Conservation (phyloP, 1,140 invertebrate species). For the Heliothis subflexa region DNA sequence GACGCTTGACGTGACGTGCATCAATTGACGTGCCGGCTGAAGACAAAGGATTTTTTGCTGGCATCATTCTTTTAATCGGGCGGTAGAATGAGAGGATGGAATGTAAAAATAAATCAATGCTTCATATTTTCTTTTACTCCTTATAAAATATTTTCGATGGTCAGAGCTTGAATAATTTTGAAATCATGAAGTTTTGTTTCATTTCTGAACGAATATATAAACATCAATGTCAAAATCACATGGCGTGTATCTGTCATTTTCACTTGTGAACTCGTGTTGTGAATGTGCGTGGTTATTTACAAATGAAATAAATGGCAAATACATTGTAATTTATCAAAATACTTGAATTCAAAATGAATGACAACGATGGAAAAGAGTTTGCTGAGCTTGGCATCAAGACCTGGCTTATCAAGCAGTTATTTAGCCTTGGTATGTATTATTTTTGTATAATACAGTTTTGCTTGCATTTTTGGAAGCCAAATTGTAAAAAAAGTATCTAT, state of each 20-base stretch:
- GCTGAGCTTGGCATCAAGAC: slow-evolving; percentile 76
- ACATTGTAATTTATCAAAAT: not conserved
- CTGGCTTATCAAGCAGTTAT: slow-evolving; percentile 83
- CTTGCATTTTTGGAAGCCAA: too few relatives aligned
- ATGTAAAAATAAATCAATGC: too few relatives aligned
- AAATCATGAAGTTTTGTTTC: not conserved
- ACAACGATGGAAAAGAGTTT: slow-evolving; percentile 74
- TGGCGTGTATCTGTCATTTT: slow-evolving; percentile 5
- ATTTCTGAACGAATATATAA: slow-evolving; percentile 2
- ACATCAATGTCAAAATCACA: slow-evolving; percentile 34
- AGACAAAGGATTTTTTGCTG: too few relatives aligned
- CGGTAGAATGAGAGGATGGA: too few relatives aligned
- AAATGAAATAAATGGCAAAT: not conserved
- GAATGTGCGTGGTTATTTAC: slow-evolving; percentile 10
- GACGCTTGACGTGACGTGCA: slow-evolving; percentile 7
- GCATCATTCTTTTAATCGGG: too few relatives aligned
- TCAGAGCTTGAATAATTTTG: too few relatives aligned
- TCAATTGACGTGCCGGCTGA: not conserved
- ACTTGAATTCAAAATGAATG: slow-evolving; percentile 62
- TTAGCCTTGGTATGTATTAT: slow-evolving; percentile 71
- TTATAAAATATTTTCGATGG: too few relatives aligned
- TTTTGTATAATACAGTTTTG: not conserved
- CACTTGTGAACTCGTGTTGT: not conserved
- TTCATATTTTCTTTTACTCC: too few relatives aligned
- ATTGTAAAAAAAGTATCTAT: too few relatives aligned